phyloP scores from a whole-genome alignment of 2,888 invertebrate genomes.

The Leptothorax acervorum region DNA sequence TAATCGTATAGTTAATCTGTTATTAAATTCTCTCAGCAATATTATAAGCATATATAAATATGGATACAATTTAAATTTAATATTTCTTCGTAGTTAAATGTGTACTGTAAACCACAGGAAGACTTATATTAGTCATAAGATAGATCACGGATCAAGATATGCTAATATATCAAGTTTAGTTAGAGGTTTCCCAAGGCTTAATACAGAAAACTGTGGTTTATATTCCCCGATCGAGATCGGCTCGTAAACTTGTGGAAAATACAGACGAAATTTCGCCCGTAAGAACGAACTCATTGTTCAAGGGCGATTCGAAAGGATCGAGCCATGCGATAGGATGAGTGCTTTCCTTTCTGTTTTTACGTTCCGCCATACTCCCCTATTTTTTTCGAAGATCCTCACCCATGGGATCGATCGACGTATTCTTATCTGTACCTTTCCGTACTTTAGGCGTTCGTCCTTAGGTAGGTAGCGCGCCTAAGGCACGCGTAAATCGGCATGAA shows the following conservation, averaged over 20 bases:
- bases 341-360: neutral
- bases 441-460: constrained; percentile 16
- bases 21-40: neutral
- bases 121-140: neutral
- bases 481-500: constrained; percentile 42
- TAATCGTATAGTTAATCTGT: neutral
- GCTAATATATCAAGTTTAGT: constrained; percentile 1
- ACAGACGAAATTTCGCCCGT: constrained; percentile 3
- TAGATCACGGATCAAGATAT: neutral
- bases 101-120: neutral
- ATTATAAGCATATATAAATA: neutral
- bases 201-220: constrained; percentile 1
- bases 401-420: constrained; percentile 45
- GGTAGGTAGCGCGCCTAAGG: constrained; percentile 19
- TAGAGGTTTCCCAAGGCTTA: constrained; percentile 3
- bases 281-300: neutral
- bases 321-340: neutral
- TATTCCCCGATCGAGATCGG: neutral
- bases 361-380: neutral
- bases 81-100: neutral
- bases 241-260: constrained; percentile 27
- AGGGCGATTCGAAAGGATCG: constrained; percentile 6
- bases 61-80: neutral
- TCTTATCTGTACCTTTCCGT: constrained; percentile 31
- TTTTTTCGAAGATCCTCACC: constrained; percentile 31